phyloP scores from a whole-genome alignment of 2,797 vertebrate species.

The Halcyon chelicuti region DNA sequence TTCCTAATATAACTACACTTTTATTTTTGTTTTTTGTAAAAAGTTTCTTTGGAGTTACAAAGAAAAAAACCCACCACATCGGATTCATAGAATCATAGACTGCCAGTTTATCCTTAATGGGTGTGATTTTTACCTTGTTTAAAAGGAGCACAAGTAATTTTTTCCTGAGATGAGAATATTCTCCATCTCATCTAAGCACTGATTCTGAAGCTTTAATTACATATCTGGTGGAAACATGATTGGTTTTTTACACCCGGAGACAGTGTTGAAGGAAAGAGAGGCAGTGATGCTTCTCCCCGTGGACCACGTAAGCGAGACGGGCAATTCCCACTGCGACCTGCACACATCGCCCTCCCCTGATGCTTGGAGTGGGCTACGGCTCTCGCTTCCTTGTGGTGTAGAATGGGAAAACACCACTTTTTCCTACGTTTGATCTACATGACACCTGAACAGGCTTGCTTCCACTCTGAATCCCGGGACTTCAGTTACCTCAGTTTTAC shows the following conservation, averaged over 20 bases:
- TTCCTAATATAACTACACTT: background rate
- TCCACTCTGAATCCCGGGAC: background rate
- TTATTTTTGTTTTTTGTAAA: background rate
- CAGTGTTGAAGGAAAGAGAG: background rate
- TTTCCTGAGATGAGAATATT: background rate
- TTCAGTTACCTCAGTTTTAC: background rate
- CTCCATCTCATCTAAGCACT: background rate
- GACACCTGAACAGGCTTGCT: background rate
- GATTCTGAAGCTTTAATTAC: background rate
- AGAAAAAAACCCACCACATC: background rate
- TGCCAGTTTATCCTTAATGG: background rate
- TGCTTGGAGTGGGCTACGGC: background rate
- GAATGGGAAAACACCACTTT: background rate
- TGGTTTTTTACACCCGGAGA: background rate
- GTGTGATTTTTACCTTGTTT: background rate
- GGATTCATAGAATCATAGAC: no score
- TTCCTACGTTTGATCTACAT: background rate
- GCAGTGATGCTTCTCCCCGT: background rate
- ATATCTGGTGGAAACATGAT: background rate
- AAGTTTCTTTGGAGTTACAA: background rate
- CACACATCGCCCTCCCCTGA: rapidly evolving
- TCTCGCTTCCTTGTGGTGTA: background rate
- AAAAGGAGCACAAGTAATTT: background rate
- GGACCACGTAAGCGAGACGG: background rate
- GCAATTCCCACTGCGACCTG: background rate